A percentile compares a stretch with the other conserved stretches of the same genome.
phyloP scores from a whole-genome alignment of 1,140 invertebrate species.

The Drosophila novamexicana region DNA sequence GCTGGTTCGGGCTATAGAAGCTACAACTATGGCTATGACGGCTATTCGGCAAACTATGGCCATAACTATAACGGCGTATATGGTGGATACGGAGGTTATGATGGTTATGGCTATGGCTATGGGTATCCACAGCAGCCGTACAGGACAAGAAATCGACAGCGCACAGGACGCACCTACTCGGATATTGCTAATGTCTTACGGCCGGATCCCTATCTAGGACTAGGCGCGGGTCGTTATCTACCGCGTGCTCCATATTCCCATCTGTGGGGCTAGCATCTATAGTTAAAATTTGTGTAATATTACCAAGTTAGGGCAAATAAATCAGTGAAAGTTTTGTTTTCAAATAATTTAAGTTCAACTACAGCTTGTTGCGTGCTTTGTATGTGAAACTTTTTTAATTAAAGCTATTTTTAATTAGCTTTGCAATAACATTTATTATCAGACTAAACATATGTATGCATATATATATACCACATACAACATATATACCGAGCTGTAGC shows the following conservation, averaged over 20 bases:
- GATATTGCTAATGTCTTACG: constrained; percentile 51
- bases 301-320: neutral
- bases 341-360: neutral
- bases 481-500: constrained; percentile 14
- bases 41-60: constrained; percentile 23
- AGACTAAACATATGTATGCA: neutral
- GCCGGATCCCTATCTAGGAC: constrained; percentile 53
- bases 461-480: neutral
- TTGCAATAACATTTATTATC: neutral
- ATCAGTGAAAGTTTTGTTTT: neutral
- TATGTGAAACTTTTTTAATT: constrained; percentile 10
- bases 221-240: constrained; percentile 53
- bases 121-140: constrained; percentile 12
- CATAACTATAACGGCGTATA: constrained; percentile 11
- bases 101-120: constrained; percentile 28
- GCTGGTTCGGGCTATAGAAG: constrained; percentile 14
- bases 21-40: constrained; percentile 7
- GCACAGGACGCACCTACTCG: constrained; percentile 65
- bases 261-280: constrained; percentile 47
- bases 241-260: constrained; percentile 38
- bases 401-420: constrained; percentile 1
- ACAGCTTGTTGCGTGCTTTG: neutral
- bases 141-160: constrained; percentile 24
- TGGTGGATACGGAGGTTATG: constrained; percentile 2
- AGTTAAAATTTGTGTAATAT: neutral